phyloP scores from a whole-genome alignment of 2,888 invertebrate genomes.

The Craniophora ligustri region DNA sequence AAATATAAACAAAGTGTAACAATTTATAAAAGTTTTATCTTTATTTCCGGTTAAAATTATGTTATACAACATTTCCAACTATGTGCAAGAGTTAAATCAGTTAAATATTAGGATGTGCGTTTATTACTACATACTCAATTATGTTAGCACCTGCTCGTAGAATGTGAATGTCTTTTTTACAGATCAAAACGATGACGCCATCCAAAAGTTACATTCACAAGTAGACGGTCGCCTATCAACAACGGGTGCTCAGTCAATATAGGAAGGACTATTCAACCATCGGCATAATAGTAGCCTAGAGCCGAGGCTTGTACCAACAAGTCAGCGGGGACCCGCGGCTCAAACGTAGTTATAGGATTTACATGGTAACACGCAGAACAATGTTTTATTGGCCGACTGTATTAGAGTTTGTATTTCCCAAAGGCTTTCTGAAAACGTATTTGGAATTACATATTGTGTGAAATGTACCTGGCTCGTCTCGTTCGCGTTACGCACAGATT shows the following conservation, averaged over 20 bases:
- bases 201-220: constrained; percentile 5
- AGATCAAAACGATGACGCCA: neutral
- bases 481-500: constrained; percentile 12
- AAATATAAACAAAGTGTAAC: too few relatives aligned
- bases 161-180: too few relatives aligned
- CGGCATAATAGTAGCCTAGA: constrained; percentile 41
- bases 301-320: constrained; percentile 64
- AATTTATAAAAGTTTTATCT: too few relatives aligned
- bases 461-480: constrained; percentile 50
- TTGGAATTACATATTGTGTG: constrained; percentile 67
- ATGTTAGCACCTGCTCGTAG: too few relatives aligned
- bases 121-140: too few relatives aligned
- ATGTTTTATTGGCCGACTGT: constrained; percentile 76
- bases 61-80: too few relatives aligned
- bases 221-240: constrained; percentile 14
- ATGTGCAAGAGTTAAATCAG: too few relatives aligned
- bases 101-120: too few relatives aligned
- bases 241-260: constrained; percentile 28
- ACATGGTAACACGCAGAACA: constrained; percentile 79
- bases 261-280: constrained; percentile 25
- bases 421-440: constrained; percentile 72
- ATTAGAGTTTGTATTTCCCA: constrained; percentile 83
- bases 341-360: constrained; percentile 79
- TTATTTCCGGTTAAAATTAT: too few relatives aligned
- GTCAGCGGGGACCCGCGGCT: constrained; percentile 67